Evolutionary conservation across 2,797 vertebrate genomes (phyloP), one percentile per base, ranked within the genome.

Genomic region (Microctenopoma steveboyesi): DNA sequence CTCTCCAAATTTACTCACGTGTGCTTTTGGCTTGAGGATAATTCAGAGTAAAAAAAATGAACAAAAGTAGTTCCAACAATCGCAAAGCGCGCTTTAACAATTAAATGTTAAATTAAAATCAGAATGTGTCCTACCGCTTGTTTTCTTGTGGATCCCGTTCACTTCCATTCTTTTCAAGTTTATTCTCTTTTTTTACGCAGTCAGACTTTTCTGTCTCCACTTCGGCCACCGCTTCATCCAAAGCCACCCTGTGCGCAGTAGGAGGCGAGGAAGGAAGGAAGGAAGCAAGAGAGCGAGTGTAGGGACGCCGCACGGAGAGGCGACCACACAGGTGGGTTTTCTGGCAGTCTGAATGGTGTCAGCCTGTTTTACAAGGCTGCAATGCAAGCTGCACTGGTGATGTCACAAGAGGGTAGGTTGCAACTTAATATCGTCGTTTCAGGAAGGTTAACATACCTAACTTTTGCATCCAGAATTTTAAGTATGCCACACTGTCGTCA

Each of bases 351-450:
- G 62, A 68, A 11, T n/a, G 47, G 46, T 72, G 64, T 57, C 61
- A 74, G 62, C 89, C 84, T 88, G 87, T 92, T 88, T 90, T 87
- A 88, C 88, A 9, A 91, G 83, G 76, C 74, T 83, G 70, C 52
- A 69, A 57, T 73, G 57, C 45, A 58, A 74, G 63, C 67, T 46
- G 55, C 48, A 0, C 43, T 76, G 80, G 81, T 92, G 90, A 91
- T 86, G 91, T 92, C 89, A 91, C 73, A 61, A 42, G 57, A 54
- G 53, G 46, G 15, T 18, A 61, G 72, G 72, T 67, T 76, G 68
- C 82, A 86, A 71, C 58, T 80, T 25, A 39, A 35, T 48, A 35
- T 15, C 18, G 59, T 18, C 18, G 49, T 16, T 14, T 10, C 33
- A 15, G 22, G 15, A n/a, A 39, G 53, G 4, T 35, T 49, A 12